A percentile compares a stretch with the other conserved stretches of the same genome.
phyloP scores from a whole-genome alignment of 2,797 vertebrate genomes.

The Amblyraja radiata region DNA sequence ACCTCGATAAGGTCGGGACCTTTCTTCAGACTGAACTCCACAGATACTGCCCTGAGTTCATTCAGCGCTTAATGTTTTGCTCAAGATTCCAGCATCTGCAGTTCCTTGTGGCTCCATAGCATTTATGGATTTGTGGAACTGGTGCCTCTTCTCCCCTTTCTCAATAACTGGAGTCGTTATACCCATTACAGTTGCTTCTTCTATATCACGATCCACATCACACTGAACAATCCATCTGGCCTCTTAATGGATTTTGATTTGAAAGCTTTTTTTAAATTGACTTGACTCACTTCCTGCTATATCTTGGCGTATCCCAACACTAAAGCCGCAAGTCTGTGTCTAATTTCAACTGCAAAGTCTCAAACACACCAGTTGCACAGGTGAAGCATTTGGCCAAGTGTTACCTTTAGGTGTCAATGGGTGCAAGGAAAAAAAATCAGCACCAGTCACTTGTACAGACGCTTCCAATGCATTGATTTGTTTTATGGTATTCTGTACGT shows the following conservation, averaged over 20 bases:
- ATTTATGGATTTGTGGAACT: neutral
- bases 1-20: no score
- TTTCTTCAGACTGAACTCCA: no score
- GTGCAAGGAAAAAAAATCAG: neutral
- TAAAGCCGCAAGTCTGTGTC: neutral
- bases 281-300: neutral
- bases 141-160: neutral
- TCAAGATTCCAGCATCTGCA: no score
- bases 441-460: neutral
- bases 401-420: neutral
- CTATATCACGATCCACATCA: neutral
- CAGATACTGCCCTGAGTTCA: no score
- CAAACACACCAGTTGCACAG: neutral
- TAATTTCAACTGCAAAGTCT: neutral
- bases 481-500: neutral
- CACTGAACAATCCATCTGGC: neutral
- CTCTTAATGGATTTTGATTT: neutral
- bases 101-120: no score
- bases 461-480: slow-evolving; percentile 20
- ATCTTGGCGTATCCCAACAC: no score
- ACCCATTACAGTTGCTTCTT: neutral
- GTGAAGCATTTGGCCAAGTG: neutral
- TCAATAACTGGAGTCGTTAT: neutral
- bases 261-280: neutral
- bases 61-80: no score